These are phyloP conservation scores for Columba janthina DNA, from an alignment of 2,113 vertebrate genomes.

Conservation along the genomic window DNA sequence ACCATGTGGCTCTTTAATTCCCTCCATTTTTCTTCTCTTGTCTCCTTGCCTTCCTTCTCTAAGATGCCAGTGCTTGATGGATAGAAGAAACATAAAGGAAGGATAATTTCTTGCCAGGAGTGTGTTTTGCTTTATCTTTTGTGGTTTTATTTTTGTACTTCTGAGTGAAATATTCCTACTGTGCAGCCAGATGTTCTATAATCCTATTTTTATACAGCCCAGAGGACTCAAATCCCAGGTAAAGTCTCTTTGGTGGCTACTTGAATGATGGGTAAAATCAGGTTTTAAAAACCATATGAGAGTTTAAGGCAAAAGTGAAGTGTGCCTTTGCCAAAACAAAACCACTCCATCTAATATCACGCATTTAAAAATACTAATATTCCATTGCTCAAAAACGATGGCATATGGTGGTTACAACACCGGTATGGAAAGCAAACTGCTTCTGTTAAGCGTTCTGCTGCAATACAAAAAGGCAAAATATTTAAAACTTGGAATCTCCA, in stretches of 20 bases:
- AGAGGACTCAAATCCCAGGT: conserved; percentile 51
- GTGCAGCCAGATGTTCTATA: conserved; percentile 75
- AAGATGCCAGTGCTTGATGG: conserved; percentile 61
- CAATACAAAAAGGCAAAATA: not conserved
- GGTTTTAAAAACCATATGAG: not conserved
- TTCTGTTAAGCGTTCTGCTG: not conserved
- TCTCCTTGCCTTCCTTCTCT: conserved; percentile 58
- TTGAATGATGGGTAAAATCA: conserved; percentile 39
- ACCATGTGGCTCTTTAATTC: conserved; percentile 67
- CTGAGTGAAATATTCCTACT: conserved; percentile 73
- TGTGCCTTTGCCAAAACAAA: conserved; percentile 11
- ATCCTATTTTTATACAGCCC: conserved; percentile 72
- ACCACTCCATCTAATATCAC: not conserved
- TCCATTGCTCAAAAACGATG: not conserved
- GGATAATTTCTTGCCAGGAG: conserved; percentile 71
- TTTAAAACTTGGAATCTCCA: not conserved
- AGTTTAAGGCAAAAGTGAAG: conserved; percentile 1
- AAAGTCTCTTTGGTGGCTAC: conserved; percentile 38
- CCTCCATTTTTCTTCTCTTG: conserved; percentile 47
- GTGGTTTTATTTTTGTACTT: conserved; percentile 74
- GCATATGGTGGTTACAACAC: not conserved
- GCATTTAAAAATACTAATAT: conserved; percentile 9
- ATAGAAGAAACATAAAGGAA: conserved; percentile 71
- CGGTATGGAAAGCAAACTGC: not conserved
- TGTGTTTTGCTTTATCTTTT: conserved; percentile 72